Evolutionary conservation across 2,113 vertebrate genomes (phyloP), one percentile per base, ranked within the genome.

Genomic region (Mixornis gularis): DNA sequence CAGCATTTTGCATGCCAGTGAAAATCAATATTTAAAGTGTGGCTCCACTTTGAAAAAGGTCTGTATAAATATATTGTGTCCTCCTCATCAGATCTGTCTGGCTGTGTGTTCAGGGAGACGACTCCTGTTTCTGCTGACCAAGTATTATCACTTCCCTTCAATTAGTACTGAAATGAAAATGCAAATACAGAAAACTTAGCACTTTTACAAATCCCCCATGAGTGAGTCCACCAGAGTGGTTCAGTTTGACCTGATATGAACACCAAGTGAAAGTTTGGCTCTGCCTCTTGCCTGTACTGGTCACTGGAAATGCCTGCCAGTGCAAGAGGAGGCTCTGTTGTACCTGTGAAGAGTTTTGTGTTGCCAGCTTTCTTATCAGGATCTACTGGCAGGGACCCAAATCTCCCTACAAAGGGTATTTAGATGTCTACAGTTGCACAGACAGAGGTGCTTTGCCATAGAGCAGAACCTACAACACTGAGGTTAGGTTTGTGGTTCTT

Each of bases 21-120:
- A 76, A 91, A 95, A 94, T 94, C 82, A 95, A 90, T 95, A 93
- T 94, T 93, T 93, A 78, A 85, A 92, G 71, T 90, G 72, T 84
- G 85, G 82, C 92, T 95, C 77, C 62, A 65, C 49, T 92, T 65
- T 86, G 83, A 90, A 89, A 90, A 84, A 81, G 52, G 58, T 84
- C 86, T 69, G 10, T 85, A 87, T 55, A 95, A 76, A 90, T 89
- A 89, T 43, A 60, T 60, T 41, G 76, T 73, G 74, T 79, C 86
- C 58, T 87, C 32, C 81, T 76, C 89, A 62, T 89, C 86, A 82
- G 70, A 79, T 79, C 58, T 90, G 51, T 65, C 93, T 76, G 69
- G 58, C 72, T 13, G 4, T 53, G 69, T 65, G 53, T 65, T 78
- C 52, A 58, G 49, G 58, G 53, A 92, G 72, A 76, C 40, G 90